These are phyloP conservation scores for Danio jaintianensis DNA, from an alignment of 2,797 vertebrate genomes.

Conservation along the genomic window DNA sequence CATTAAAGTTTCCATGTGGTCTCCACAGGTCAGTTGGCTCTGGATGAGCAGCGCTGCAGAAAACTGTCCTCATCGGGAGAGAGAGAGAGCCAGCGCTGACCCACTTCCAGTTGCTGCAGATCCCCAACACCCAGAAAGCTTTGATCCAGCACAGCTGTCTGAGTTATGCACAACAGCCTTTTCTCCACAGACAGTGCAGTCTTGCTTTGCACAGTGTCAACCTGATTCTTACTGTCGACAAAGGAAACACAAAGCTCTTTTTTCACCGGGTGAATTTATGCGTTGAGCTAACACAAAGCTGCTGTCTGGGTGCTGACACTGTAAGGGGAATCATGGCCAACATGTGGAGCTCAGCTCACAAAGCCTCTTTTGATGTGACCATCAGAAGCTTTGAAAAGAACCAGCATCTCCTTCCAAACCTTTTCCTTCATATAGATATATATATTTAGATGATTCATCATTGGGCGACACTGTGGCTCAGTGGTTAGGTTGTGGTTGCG, in stretches of 20 bases:
- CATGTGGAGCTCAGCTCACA: conserved; percentile 25
- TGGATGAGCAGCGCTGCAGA: not conserved
- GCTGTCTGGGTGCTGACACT: conserved; percentile 29
- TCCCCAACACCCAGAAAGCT: conserved; percentile 43
- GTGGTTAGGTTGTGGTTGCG: no score
- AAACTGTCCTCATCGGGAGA: conserved; percentile 31
- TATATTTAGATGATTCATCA: no score
- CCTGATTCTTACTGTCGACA: conserved; percentile 28
- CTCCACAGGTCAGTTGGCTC: conserved; percentile 13
- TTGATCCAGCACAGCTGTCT: conserved; percentile 61
- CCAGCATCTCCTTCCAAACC: not conserved
- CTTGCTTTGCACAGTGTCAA: not conserved
- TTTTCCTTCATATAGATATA: conserved; percentile 11
- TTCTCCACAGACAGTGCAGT: conserved; percentile 37
- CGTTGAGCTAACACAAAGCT: conserved; percentile 37
- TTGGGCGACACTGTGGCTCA: no score
- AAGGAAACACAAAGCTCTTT: conserved; percentile 34
- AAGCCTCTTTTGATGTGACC: conserved; percentile 33
- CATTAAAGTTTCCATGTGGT: not conserved
- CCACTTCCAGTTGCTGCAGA: conserved; percentile 60
- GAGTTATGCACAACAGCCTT: conserved; percentile 46
- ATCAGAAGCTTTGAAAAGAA: conserved; percentile 27
- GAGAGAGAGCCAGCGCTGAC: conserved; percentile 42
- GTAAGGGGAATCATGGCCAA: not conserved
- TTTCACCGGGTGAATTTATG: conserved; percentile 20